Evolutionary conservation across 2,888 invertebrate species (phyloP), one percentile per base, ranked within the genome.

Genomic region (Synergus umbraculus): DNA sequence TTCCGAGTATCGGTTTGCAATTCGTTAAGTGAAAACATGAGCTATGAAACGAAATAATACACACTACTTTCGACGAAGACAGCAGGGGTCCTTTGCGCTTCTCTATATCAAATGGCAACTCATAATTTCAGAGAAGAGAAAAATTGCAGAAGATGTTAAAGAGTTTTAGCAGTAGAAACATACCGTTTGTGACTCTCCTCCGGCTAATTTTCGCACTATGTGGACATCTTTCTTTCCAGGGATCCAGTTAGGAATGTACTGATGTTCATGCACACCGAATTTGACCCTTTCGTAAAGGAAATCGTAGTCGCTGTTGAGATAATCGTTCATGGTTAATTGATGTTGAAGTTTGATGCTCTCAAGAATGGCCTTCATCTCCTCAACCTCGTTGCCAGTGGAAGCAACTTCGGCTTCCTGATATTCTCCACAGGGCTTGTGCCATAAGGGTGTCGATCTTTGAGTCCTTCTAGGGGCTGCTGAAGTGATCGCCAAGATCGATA

Each of bases 191-290:
- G 85, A 76, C 10, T 43, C 77, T 8, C 83, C 80, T 12, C 85
- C 79, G 13, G 82, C 58, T 13, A 91, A 82, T 78, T 81, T 88
- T 78, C 85, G 88, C 10, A 92, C 78, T 2, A 80, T 76, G 67
- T 86, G 86, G 22, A 89, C 87, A 78, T 92, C 92, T 63, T 87
- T 89, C 76, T 88, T 88, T 60, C 91, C 90, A 0, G 92, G 92
- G 37, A 92, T 80, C 92, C 92, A 92, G 78, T 90, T 92, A 1
- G 92, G 92, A 64, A 92, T 90, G 82, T 92, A 92, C 82, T 92
- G 92, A 80, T 92, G 89, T 63, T 92, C 88, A 69, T 89, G 85
- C 4, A 91, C 86, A 1, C 90, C 89, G 76, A 89, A 88, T 65
- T 89, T 88, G 22, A 91, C 91, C 64, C 85, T 87, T 37, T 91